Conservation (phyloP, 1,140 invertebrate species). For the Vanessa tameamea region DNA sequence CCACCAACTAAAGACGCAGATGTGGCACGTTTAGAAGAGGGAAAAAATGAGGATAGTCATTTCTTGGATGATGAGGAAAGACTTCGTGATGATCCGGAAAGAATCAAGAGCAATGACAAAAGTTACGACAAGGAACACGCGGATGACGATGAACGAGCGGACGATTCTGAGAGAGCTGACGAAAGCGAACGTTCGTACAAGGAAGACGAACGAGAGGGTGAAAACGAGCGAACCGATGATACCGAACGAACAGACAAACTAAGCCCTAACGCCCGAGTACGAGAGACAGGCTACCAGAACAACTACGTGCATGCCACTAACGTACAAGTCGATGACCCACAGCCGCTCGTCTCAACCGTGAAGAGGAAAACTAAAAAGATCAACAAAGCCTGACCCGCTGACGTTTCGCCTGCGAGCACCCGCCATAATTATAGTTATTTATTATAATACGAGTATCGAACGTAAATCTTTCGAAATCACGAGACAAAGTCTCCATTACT, state of each 20-base stretch:
- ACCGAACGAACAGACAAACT: constrained; percentile 58
- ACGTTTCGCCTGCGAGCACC: constrained; percentile 36
- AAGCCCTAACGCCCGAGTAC: constrained; percentile 61
- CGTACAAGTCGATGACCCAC: constrained; percentile 56
- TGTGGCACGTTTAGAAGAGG: constrained; percentile 53
- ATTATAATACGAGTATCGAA: constrained; percentile 44
- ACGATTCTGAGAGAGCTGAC: constrained; percentile 41
- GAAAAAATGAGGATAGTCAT: constrained; percentile 41
- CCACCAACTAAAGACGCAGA: constrained; percentile 57
- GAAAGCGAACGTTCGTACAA: constrained; percentile 36
- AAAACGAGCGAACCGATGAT: constrained; percentile 52
- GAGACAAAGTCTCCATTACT: constrained; percentile 9
- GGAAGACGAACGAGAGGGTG: constrained; percentile 50
- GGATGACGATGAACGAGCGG: constrained; percentile 18
- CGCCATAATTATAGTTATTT: constrained; percentile 71
- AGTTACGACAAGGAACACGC: constrained; percentile 13
- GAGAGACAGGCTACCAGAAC: constrained; percentile 59
- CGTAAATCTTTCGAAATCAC: background rate
- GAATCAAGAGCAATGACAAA: constrained; percentile 28
- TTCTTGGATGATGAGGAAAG: constrained; percentile 66
- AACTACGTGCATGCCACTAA: constrained; percentile 61
- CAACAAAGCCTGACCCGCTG: constrained; percentile 42
- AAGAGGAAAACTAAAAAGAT: constrained; percentile 44
- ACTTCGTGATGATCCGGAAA: constrained; percentile 45
- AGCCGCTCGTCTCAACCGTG: constrained; percentile 38